Conservation (phyloP, 2,888 invertebrate genomes). For the Emmelina monodactyla region DNA sequence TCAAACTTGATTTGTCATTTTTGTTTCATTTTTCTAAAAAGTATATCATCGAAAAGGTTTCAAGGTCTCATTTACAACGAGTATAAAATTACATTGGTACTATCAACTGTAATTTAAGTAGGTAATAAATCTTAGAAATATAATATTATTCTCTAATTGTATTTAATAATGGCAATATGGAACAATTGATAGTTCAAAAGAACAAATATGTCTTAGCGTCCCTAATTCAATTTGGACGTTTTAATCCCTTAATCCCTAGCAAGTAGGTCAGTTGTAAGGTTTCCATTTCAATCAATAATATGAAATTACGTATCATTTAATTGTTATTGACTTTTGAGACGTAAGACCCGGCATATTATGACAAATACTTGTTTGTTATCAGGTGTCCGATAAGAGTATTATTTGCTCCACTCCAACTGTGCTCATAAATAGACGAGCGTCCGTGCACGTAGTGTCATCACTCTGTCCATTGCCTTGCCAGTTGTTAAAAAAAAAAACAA, state of each 20-base stretch:
- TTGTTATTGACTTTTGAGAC: conserved; percentile 7
- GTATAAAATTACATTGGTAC: no score
- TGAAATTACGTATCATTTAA: conserved; percentile 5
- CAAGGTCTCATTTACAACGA: no score
- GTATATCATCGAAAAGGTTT: no score
- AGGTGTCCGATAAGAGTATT: conserved; percentile 39
- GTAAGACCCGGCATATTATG: conserved; percentile 27
- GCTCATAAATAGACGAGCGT: conserved; percentile 39
- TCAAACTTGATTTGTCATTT: no score
- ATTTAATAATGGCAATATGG: no score
- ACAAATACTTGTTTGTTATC: conserved; percentile 40
- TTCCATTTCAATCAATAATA: background rate
- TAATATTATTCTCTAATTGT: no score
- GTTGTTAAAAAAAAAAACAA: background rate
- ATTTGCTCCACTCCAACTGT: conserved; percentile 31
- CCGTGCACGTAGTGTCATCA: conserved; percentile 26
- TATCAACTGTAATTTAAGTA: no score
- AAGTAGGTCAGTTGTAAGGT: background rate
- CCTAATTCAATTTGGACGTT: conserved; percentile 5
- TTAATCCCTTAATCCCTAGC: conserved; percentile 7
- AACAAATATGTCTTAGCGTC: conserved; percentile 1
- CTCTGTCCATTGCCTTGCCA: conserved; percentile 8
- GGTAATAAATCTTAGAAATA: no score
- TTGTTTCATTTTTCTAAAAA: no score
- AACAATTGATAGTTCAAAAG: no score